Evolutionary conservation across 2,113 vertebrate species (phyloP).

Genomic region (Periophthalmus modestus): DNA sequence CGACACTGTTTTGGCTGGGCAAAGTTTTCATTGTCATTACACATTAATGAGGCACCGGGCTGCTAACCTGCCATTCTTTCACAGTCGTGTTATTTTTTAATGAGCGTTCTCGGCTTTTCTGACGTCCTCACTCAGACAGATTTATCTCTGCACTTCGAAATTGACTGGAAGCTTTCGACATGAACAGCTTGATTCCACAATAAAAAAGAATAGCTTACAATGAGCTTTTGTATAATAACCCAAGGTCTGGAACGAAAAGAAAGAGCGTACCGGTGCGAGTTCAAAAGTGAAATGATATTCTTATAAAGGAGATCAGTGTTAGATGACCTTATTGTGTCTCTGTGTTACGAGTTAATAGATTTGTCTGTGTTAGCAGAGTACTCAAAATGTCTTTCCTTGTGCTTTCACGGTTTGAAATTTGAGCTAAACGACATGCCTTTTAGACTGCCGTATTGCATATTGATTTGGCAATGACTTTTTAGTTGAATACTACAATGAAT

Average conservation of each 20-base stretch:
- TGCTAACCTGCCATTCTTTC: conserved; percentile 54
- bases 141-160: conserved; percentile 29
- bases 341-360: background rate
- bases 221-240: conserved; percentile 21
- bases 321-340: background rate
- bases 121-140: conserved; percentile 10
- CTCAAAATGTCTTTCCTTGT: background rate
- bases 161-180: conserved; percentile 29
- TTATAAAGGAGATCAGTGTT: background rate
- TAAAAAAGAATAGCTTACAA: conserved; percentile 28
- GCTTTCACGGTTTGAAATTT: background rate
- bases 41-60: conserved; percentile 44
- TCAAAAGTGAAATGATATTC: background rate
- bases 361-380: background rate
- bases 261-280: background rate
- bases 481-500: no score
- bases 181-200: conserved; percentile 26
- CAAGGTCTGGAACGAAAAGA: background rate
- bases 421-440: background rate
- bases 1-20: conserved; percentile 27
- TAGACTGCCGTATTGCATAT: no score
- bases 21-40: conserved; percentile 51
- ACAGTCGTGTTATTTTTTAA: conserved; percentile 44
- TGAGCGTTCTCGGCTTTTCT: conserved; percentile 24
- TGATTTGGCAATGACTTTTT: no score